Conservation (phyloP, 2,888 invertebrate genomes). For the Hoplodrina ambigua region DNA sequence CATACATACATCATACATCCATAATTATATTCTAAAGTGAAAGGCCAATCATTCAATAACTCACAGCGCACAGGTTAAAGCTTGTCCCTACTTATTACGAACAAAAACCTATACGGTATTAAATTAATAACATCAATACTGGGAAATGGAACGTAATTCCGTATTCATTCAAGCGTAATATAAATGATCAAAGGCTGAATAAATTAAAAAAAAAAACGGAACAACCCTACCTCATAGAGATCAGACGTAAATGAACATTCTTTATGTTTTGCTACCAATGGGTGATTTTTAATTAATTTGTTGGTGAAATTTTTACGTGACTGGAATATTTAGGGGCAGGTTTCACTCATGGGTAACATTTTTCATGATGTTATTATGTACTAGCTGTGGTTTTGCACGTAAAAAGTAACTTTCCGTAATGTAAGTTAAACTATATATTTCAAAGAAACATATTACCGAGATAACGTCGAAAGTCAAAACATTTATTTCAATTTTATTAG, state of each 20-base stretch:
- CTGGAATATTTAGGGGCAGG: slow-evolving; percentile 8
- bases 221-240: slow-evolving; percentile 31
- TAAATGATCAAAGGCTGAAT: slow-evolving; percentile 33
- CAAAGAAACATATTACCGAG: too few species aligned
- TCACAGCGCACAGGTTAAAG: too few species aligned
- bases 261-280: slow-evolving; percentile 44
- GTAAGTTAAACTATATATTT: too few species aligned
- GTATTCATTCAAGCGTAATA: neutral
- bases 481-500: too few species aligned
- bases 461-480: too few species aligned
- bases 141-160: neutral
- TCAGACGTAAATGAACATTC: slow-evolving; percentile 50
- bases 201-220: slow-evolving; percentile 17
- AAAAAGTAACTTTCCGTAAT: too few species aligned
- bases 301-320: slow-evolving; percentile 45
- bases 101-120: neutral
- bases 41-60: too few species aligned
- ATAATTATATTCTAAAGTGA: too few species aligned
- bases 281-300: slow-evolving; percentile 45
- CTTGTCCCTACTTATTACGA: neutral
- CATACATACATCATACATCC: too few species aligned
- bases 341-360: slow-evolving; percentile 10
- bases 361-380: too few species aligned
- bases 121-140: neutral
- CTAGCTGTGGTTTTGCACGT: too few species aligned